Base-by-base conservation (phyloP, 1,140 invertebrate genomes). In the Temnothorax longispinosus region DNA sequence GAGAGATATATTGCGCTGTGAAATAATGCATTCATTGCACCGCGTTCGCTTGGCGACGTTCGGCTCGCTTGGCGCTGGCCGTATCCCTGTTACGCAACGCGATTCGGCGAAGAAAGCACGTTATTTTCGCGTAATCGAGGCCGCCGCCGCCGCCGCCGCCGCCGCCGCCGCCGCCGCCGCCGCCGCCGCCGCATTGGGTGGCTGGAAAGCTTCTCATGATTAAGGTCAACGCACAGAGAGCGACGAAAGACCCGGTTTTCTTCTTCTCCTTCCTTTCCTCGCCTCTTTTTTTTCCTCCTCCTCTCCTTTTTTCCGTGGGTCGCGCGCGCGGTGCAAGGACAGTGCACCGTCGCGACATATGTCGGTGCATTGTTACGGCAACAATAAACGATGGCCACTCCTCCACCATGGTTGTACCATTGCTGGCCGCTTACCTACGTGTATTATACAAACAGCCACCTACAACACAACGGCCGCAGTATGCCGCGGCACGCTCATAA, bases 361-460 rank as follows among this genome's bases (percentile, higher is more conserved):
- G 58, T 85, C 72, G 38, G 41, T 75, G 67, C 85, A 87, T 91
- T 87, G 90, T 91, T 89, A 74, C 80, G 50, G 88, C 88, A 91
- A 91, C 90, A 91, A 91, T 91, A 88, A 91, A 60, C 89, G 64
- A 89, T 77, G 67, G 54, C 80, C 80, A 80, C 85, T 90, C 87
- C 52, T 75, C 60, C 58, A 11, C 18, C 27, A 52, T 32, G 41
- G 69, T 75, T 58, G 78, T 56, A 81, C 52, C 78, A 21, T 72
- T 60, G 64, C 27, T n/a, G 85, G 54, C 80, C 47, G 88, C 71
- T 78, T 71, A 50, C 87, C 38, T 82, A 80, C 38, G 62, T 85
- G 56, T 60, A 65, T 78, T 87, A 44, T 71, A 71, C 75, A 76
- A 72, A 41, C 87, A 88, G 74, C 88, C 86, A 89, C 86, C 75